A percentile compares a stretch with the other conserved stretches of the same genome.
These are phyloP conservation scores for Maccullochella peelii DNA, from an alignment of 2,113 vertebrate species.

Conservation along the genomic window DNA sequence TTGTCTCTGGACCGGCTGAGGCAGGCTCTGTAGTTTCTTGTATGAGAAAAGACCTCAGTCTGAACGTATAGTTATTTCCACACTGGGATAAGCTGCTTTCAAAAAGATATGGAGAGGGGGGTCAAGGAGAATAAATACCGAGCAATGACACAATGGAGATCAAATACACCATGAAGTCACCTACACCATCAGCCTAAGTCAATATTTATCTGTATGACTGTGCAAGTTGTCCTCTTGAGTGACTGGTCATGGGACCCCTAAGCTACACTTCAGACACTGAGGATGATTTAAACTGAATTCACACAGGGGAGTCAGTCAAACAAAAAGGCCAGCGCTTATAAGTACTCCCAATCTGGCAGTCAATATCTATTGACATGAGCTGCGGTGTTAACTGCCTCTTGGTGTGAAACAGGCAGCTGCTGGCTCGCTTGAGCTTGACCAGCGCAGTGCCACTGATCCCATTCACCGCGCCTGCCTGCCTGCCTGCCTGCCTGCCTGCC, in stretches of 20 bases:
- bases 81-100: conserved; percentile 57
- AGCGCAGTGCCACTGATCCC: conserved; percentile 74
- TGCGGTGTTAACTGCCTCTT: conserved; percentile 71
- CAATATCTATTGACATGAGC: conserved; percentile 80
- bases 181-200: conserved; percentile 30
- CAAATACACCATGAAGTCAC: conserved; percentile 59
- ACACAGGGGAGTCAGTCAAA: conserved; percentile 66
- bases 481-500: conserved; percentile 34
- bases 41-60: conserved; percentile 50
- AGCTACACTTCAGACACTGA: conserved; percentile 60
- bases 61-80: conserved; percentile 64
- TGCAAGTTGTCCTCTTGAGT: conserved; percentile 47
- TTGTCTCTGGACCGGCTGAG: conserved; percentile 76
- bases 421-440: conserved; percentile 75
- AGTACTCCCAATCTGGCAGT: conserved; percentile 73
- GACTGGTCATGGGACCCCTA: conserved; percentile 31
- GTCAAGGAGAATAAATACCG: conserved; percentile 44
- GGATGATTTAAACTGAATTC: conserved; percentile 74
- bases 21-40: conserved; percentile 53
- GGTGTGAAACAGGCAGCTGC: conserved; percentile 76
- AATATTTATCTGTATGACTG: conserved; percentile 49
- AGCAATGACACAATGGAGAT: conserved; percentile 53
- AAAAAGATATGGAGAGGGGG: conserved; percentile 36
- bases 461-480: conserved; percentile 69
- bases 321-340: conserved; percentile 60